These are phyloP conservation scores for Porites australiensis DNA, from an alignment of 64 coral and sea anemone genomes.

Conservation along the genomic window DNA sequence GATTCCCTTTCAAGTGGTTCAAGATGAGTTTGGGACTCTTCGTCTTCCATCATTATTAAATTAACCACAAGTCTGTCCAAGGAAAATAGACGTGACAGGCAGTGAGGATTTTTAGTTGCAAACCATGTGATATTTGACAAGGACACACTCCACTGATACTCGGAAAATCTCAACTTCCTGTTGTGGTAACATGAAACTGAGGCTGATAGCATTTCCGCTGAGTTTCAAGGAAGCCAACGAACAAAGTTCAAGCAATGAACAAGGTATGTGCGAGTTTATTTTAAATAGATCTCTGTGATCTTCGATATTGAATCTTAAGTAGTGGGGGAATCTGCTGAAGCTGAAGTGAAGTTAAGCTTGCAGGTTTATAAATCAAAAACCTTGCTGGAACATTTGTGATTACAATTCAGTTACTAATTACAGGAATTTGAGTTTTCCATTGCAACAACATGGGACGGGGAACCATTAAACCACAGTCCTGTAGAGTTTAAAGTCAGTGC, in stretches of 20 bases:
- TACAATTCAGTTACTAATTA: background rate
- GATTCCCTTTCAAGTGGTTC: background rate
- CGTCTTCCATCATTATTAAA: background rate
- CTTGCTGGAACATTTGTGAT: too few species aligned
- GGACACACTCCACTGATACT: too few species aligned
- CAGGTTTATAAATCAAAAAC: too few species aligned
- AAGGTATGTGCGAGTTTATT: too few species aligned
- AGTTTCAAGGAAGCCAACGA: too few species aligned
- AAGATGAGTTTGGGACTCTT: background rate
- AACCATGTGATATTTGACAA: background rate
- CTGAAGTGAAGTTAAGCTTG: too few species aligned
- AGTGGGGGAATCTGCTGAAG: too few species aligned
- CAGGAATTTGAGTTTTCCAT: slow-evolving; percentile 81
- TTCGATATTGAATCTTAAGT: too few species aligned
- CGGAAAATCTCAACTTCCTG: background rate
- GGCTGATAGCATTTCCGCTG: background rate
- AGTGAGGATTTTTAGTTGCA: too few species aligned
- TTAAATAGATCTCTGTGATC: too few species aligned
- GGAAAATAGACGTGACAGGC: background rate
- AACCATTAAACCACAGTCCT: slow-evolving; percentile 66
- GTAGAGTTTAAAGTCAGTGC: slow-evolving; percentile 75
- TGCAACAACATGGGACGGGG: slow-evolving; percentile 83
- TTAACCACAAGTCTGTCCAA: background rate
- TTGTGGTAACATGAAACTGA: slow-evolving; percentile 3
- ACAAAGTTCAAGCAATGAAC: too few species aligned